A percentile compares a stretch with the other conserved stretches of the same genome.
phyloP scores from a whole-genome alignment of 2,113 vertebrate genomes.

The Craseonycteris thonglongyai region DNA sequence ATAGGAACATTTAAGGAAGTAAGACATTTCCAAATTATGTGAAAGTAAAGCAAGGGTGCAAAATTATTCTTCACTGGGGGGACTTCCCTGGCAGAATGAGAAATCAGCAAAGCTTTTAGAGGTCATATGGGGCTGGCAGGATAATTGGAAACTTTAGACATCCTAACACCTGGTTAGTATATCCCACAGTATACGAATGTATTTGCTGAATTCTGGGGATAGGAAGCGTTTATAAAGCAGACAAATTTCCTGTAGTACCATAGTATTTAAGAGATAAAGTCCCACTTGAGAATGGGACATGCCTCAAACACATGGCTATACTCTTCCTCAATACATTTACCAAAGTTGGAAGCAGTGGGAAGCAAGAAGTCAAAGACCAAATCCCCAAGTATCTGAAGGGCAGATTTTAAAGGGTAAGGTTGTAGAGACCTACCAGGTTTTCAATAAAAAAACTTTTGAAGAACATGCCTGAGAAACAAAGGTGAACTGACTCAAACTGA shows the following conservation, averaged over 20 bases:
- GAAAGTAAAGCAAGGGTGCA: not conserved
- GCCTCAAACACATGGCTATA: not conserved
- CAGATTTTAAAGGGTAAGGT: not conserved
- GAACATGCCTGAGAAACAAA: not conserved
- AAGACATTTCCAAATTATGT: not conserved
- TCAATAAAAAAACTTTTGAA: not conserved
- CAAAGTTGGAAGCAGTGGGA: not conserved
- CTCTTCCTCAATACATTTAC: not conserved
- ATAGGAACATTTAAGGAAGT: not conserved
- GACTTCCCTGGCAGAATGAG: not conserved
- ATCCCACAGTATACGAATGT: slow-evolving; percentile 42
- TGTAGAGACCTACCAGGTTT: not conserved
- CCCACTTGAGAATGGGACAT: not conserved
- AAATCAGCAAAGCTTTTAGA: not conserved
- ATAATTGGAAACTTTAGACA: slow-evolving; percentile 56
- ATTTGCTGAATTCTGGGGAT: slow-evolving; percentile 10
- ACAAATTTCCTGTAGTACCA: not conserved
- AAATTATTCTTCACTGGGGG: not conserved
- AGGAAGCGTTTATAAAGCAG: slow-evolving; percentile 26
- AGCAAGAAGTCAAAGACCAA: not conserved
- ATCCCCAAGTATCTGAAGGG: not conserved
- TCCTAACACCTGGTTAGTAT: slow-evolving; percentile 46
- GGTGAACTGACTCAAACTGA: not conserved
- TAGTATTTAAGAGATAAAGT: slow-evolving; percentile 13
- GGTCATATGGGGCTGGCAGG: not conserved